Base-by-base conservation (phyloP, 2,888 invertebrate genomes). In the Megastigmus dorsalis region DNA sequence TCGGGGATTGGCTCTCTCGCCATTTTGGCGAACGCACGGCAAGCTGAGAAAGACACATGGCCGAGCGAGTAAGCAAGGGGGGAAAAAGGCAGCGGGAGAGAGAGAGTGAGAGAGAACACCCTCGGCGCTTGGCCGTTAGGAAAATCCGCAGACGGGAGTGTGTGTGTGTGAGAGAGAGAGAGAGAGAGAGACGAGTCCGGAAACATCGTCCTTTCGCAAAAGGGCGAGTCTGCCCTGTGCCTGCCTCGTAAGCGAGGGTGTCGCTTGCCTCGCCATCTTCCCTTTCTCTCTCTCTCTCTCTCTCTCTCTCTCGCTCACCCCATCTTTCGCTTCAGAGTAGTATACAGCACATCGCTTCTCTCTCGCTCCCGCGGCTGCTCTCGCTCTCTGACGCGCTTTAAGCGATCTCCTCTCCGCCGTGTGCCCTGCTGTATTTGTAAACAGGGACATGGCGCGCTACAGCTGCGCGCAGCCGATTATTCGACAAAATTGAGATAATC, bases 1-100 rank as follows among this genome's bases (percentile, higher is more conserved):
- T 38, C 69, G 79, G 79, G 79, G 82, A 82, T 82, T 81, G 81
- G 82, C 79, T 78, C 68, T 78, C 78, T 81, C 84, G 84, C 85
- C 85, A 86, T 86, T 85, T 86, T 86, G 85, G 85, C 82, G 85
- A 86, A 86, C 85, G 80, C 72, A 57, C 63, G 45, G 30, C 10
- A 26, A 33, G 60, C 76, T 69, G 65, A 72, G 75, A 72, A 69
- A 65, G 63, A 68, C 65, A 60, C 75, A 55, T 65, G 62, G 55
- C 55, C 48, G 54, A 33, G 60, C 33, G 43, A 18, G 38, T 59
- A 13, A 26, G 36, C 9, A 13, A 28, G 26, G n/a, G 38, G 15
- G 36, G 33, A 23, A n/a, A n/a, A n/a, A n/a, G n/a, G n/a, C n/a
- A n/a, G n/a, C n/a, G 62, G 55, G 54, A 33, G 60, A 43, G 43